Evolutionary conservation across 2,113 vertebrate species (phyloP), one percentile per base, ranked within the genome.

Genomic region (Hemichromis elongatus): DNA sequence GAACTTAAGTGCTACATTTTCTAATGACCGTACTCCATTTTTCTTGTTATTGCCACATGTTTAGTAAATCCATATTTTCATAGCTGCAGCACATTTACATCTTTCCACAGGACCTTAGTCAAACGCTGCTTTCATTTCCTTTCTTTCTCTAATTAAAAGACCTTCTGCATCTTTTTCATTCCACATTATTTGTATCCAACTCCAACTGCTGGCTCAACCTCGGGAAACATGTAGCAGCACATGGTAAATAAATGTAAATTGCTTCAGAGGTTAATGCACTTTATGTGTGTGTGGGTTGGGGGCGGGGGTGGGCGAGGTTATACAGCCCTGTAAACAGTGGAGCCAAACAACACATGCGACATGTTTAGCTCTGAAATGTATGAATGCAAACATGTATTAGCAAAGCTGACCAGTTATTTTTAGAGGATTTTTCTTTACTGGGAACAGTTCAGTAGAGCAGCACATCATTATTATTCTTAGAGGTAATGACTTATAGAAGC

Each of bases 321-420:
- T 84, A 87, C 79, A 57, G 88, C 89, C 83, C 73, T 81, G 82
- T 91, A 93, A 95, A 93, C 92, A 91, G 75, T 84, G n/a, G 79
- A 73, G 57, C 89, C 83, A 83, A 93, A 89, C 88, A 83, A 87
- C 88, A 94, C 83, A 95, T 93, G 92, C 75, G 83, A 89, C 89
- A 91, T 78, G 93, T 95, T 94, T 90, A 88, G 84, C 79, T 80
- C 81, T 37, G 83, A 82, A 86, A 82, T 86, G 80, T 52, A 75
- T 86, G 87, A 75, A 75, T 75, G 70, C 45, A 90, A 93, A 93
- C 93, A 94, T 93, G 91, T 94, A 94, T 77, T 88, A 26, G 26
- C 70, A 75, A 50, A 30, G 59, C 5, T n/a, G 24, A 37, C n/a
- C 47, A n/a, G 75, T 73, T 84, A 37, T 90, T 82, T 88, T 92